Evolutionary conservation across 2,113 vertebrate genomes (phyloP), one percentile per base, ranked within the genome.

Genomic region (Hippocampus zosterae): DNA sequence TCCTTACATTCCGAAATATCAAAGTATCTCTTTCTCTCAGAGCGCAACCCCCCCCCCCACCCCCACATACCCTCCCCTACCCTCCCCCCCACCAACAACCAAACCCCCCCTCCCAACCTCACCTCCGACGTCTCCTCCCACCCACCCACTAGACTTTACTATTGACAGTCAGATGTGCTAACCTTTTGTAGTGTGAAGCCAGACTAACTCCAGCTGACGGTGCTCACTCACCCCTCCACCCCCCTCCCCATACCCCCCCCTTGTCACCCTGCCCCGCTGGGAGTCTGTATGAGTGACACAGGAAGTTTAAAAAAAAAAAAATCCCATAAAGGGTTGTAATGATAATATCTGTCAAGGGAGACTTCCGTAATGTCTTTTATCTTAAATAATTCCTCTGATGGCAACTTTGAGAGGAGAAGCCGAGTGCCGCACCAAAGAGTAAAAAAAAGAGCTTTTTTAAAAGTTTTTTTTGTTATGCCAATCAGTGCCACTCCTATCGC

Each of bases 1-100:
- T 97, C 97, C 96, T 96, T 96, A 97, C 96, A 96, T 96, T 95
- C 96, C 95, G 93, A 97, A 97, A 98, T 99, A 98, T 99, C 97
- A 99, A 99, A 99, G 97, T 97, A 95, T 96, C 95, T 96, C 94
- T 96, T 96, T 94, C 95, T 95, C 96, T 95, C 95, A 94, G 95
- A 96, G 95, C 93, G 92, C 92, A 87, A 88, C 71, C 87, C 77
- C 56, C 78, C 71, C 29, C 29, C 29, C 27, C 27, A 27, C 27
- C 27, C 55, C 41, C 33, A 15, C 59, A 42, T 33, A 25, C 64
- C 41, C 90, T 16, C 81, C 74, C 93, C 62, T 18, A 33, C 3
- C 66, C 3, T 12, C 15, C 50, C 48, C 33, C 19, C 4, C 33
- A 33, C 33, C 33, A 33, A 33, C 33, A 65, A 59, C 80, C 65